Evolutionary conservation across 2,888 invertebrate species (phyloP).

Genomic region (Xanthia icteritia): DNA sequence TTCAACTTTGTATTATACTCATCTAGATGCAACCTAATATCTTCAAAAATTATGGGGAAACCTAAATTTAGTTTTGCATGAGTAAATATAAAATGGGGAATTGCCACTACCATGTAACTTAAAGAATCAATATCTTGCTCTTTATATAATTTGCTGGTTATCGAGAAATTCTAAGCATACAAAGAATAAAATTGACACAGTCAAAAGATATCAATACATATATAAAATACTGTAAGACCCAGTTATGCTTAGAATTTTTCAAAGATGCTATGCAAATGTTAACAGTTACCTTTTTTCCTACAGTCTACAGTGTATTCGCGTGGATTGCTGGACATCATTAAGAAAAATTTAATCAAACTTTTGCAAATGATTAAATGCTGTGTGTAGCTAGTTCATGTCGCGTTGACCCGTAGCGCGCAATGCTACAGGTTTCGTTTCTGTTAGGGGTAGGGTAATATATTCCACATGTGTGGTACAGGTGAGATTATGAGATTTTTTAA

Average conservation of each 20-base stretch:
- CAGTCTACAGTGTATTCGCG: conserved; percentile 89
- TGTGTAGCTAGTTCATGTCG: conserved; percentile 89
- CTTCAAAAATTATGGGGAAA: conserved; percentile 46
- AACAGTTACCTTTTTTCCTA: conserved; percentile 90
- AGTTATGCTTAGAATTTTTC: conserved; percentile 87
- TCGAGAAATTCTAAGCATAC: conserved; percentile 87
- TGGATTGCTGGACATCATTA: conserved; percentile 88
- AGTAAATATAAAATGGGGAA: conserved; percentile 44
- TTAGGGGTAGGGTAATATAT: conserved; percentile 88
- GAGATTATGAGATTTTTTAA: conserved; percentile 89
- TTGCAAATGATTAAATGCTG: conserved; percentile 84
- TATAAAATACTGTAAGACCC: not conserved
- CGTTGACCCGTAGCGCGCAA: conserved; percentile 91
- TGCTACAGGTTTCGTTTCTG: conserved; percentile 90
- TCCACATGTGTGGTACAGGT: conserved; percentile 89
- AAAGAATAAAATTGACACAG: conserved; percentile 46
- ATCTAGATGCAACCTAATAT: conserved; percentile 30
- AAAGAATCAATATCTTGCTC: conserved; percentile 58
- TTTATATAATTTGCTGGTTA: conserved; percentile 82
- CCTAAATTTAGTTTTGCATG: conserved; percentile 51
- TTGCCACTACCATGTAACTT: conserved; percentile 24
- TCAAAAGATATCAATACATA: conserved; percentile 6
- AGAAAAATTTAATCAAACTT: conserved; percentile 85
- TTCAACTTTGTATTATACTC: conserved; percentile 28
- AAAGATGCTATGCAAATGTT: conserved; percentile 85